Conservation (phyloP, 2,888 invertebrate genomes). For the Villa cingulata region DNA sequence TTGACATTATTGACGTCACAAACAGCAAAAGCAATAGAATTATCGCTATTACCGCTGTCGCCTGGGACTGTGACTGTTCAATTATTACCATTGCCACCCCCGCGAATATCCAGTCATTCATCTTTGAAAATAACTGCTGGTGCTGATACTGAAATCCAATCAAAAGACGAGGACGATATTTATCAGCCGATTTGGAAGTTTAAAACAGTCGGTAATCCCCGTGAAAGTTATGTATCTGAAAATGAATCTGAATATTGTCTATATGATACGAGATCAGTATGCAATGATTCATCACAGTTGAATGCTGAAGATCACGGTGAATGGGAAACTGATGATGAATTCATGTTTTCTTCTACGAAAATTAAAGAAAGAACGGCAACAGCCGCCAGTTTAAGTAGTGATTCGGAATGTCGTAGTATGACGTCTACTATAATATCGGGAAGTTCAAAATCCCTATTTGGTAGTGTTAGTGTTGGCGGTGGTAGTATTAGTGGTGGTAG, state of each 20-base stretch:
- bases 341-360: conserved; percentile 26
- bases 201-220: conserved; percentile 27
- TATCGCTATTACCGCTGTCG: not conserved
- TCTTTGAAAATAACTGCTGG: not conserved
- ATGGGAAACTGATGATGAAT: conserved; percentile 35
- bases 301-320: conserved; percentile 27
- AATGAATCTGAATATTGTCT: conserved; percentile 12
- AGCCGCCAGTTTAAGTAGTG: not conserved
- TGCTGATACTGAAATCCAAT: not conserved
- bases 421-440: not conserved
- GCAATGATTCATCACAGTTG: conserved; percentile 13
- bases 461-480: not conserved
- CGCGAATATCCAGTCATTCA: not conserved
- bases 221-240: conserved; percentile 20
- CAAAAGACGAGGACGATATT: conserved; percentile 27
- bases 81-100: not conserved
- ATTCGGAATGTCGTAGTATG: not conserved
- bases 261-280: conserved; percentile 3
- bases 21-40: not conserved
- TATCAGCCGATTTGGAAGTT: conserved; percentile 37
- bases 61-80: no score
- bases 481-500: no score
- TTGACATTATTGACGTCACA: not conserved
- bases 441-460: not conserved
- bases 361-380: conserved; percentile 1